Base-by-base conservation (phyloP, 1,140 invertebrate species). In the Drosophila subpulchrella region DNA sequence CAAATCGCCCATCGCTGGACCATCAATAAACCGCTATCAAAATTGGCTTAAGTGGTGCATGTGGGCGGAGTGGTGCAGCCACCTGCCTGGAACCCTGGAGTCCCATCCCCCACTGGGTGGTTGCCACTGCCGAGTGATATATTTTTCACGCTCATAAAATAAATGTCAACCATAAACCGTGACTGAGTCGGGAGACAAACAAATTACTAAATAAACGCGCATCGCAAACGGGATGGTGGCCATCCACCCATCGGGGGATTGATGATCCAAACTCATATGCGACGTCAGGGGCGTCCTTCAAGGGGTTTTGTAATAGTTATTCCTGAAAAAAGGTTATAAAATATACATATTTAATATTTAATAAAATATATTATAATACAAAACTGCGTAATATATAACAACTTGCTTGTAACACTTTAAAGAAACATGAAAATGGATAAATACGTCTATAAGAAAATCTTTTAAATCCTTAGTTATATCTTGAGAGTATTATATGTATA, bases 141-240 rank as follows among this genome's bases (percentile, higher is more conserved):
- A 90, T 89, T 90, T 81, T 90, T 51, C 84, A 89, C 85, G 84
- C 81, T 80, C 84, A 89, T 89, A 90, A 89, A 89, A 89, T 89
- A 90, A 89, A 89, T 90, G 84, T 89, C 85, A 81, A 60, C 70
- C 85, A 68, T 81, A 84, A 84, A 89, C 85, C 84, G 74, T 89
- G 77, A 75, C 84, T 65, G 84, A 89, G 67, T 73, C 57, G 67
- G 62, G 60, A 78, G 70, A 75, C 85, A 81, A 89, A 89, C 85
- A 89, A 89, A 89, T 89, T 89, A 84, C 85, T 58, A 81, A 88
- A 84, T 80, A 77, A 88, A 84, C 84, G 80, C 84, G 38, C 75
- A 77, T 59, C 63, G 59, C 47, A 48, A 63, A 77, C 41, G 34
- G 54, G 12, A 56, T 39, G 36, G 38, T 44, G 60, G 60, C 60